Conservation (phyloP, 2,113 vertebrate genomes). For the Callipepla californica region DNA sequence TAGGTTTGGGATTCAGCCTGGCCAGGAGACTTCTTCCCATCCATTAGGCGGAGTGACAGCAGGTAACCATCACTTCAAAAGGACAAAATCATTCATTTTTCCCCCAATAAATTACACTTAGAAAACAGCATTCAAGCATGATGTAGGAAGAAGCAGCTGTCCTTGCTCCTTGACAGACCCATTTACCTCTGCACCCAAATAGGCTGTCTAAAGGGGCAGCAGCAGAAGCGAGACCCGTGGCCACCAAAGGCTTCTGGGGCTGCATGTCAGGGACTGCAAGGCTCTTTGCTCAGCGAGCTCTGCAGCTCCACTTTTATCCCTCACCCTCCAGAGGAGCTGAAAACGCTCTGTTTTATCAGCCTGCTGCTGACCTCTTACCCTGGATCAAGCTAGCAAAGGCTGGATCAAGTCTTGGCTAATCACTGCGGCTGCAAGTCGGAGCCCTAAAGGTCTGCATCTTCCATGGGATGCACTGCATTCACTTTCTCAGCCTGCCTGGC, state of each 20-base stretch:
- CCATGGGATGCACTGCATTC: neutral
- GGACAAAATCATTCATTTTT: neutral
- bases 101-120: neutral
- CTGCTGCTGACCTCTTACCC: slow-evolving; percentile 50
- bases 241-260: fast-evolving
- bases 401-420: slow-evolving; percentile 53
- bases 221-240: neutral
- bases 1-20: neutral
- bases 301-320: fast-evolving
- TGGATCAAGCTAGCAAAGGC: neutral
- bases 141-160: neutral
- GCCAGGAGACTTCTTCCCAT: slow-evolving; percentile 45
- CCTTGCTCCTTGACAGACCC: neutral
- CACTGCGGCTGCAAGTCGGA: slow-evolving; percentile 5
- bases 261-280: fast-evolving
- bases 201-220: fast-evolving
- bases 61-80: slow-evolving; percentile 27
- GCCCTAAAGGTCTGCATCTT: neutral
- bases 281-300: neutral
- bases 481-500: neutral
- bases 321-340: neutral
- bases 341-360: slow-evolving; percentile 42
- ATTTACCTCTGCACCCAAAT: fast-evolving
- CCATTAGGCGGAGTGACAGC: slow-evolving; percentile 26
- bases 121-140: neutral